phyloP scores from a whole-genome alignment of 2,888 invertebrate genomes.

The Leptopterna dolabrata region DNA sequence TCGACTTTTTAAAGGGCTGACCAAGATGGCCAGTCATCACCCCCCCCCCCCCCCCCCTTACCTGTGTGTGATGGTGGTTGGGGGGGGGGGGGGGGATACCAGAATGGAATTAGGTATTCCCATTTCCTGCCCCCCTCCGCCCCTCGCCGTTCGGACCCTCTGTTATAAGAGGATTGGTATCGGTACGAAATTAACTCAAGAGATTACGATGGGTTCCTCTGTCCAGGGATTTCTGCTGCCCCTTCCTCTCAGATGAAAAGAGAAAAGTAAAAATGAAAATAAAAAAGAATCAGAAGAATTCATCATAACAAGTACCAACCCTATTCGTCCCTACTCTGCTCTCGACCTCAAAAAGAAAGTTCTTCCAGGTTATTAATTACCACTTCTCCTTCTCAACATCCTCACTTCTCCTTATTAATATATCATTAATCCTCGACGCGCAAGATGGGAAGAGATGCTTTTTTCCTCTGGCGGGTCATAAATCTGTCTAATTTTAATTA shows the following conservation, averaged over 20 bases:
- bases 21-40: background rate
- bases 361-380: conserved; percentile 45
- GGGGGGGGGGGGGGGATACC: too few relatives aligned
- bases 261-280: too few relatives aligned
- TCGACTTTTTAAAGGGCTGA: background rate
- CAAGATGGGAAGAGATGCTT: conserved; percentile 20
- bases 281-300: background rate
- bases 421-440: conserved; percentile 39
- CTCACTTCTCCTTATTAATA: conserved; percentile 47
- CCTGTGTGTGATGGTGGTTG: too few relatives aligned
- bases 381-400: conserved; percentile 14
- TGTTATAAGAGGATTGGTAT: conserved; percentile 15
- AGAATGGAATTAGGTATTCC: background rate
- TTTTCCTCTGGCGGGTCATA: background rate
- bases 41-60: background rate
- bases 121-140: background rate
- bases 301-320: background rate
- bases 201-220: background rate
- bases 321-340: background rate
- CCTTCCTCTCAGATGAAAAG: background rate
- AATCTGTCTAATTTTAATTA: conserved; percentile 48
- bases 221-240: background rate
- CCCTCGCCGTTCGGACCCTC: background rate
- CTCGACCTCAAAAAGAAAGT: background rate
- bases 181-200: conserved; percentile 9